Evolutionary conservation across 2,888 invertebrate species (phyloP).

Genomic region (Lithophane ornitopus): DNA sequence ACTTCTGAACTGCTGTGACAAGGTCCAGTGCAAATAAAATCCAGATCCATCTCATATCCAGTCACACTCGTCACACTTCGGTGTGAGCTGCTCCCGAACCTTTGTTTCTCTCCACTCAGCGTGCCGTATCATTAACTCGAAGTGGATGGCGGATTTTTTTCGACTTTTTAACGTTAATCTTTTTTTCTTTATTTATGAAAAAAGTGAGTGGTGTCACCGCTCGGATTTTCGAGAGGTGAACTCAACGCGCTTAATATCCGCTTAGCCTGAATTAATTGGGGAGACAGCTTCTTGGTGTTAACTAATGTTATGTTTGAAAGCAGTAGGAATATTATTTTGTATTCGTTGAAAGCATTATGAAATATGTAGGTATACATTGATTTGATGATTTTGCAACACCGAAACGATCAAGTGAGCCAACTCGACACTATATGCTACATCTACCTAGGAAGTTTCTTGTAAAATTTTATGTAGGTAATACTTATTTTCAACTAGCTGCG

Average conservation of each 20-base stretch:
- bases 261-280: slow-evolving; percentile 81
- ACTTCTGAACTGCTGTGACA: neutral
- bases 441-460: no score
- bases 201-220: slow-evolving; percentile 85
- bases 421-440: no score
- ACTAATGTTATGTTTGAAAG: slow-evolving; percentile 15
- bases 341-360: no score
- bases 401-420: no score
- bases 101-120: slow-evolving; percentile 89
- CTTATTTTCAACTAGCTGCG: no score
- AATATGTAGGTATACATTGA: no score
- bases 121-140: slow-evolving; percentile 90
- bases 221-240: slow-evolving; percentile 80
- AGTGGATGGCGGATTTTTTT: slow-evolving; percentile 88
- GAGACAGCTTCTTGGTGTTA: slow-evolving; percentile 34
- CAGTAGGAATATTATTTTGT: neutral
- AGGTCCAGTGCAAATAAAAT: neutral
- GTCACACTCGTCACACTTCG: slow-evolving; percentile 71
- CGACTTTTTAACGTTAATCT: slow-evolving; percentile 88
- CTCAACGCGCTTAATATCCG: slow-evolving; percentile 76
- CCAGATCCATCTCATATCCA: neutral
- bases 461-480: no score
- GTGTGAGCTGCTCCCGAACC: slow-evolving; percentile 81
- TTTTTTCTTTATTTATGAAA: slow-evolving; percentile 86
- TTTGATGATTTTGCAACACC: no score